A percentile compares a stretch with the other conserved stretches of the same genome.
phyloP scores from a whole-genome alignment of 2,113 vertebrate genomes.

The Elanus axillaris region DNA sequence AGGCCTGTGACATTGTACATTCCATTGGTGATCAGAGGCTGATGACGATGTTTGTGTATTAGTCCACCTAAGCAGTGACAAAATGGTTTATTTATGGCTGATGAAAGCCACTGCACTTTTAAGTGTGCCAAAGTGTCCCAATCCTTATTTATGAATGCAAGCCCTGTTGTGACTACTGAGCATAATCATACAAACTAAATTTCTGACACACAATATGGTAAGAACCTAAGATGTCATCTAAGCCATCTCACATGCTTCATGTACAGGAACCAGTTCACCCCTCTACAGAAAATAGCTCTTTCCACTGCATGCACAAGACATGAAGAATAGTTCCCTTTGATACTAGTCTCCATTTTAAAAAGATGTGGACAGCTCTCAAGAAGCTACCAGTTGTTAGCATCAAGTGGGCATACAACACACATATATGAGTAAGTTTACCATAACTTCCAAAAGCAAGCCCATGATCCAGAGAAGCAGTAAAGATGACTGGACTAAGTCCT shows the following conservation, averaged over 20 bases:
- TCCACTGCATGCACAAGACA: neutral
- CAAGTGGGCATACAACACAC: neutral
- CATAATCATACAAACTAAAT: neutral
- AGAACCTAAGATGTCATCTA: neutral
- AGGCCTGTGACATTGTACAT: slow-evolving; percentile 65
- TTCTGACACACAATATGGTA: neutral
- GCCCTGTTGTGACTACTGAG: neutral
- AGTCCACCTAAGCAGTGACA: slow-evolving; percentile 58
- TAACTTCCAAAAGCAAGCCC: neutral
- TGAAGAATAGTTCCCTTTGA: neutral
- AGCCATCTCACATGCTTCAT: neutral
- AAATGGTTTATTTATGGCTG: neutral
- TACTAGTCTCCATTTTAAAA: neutral
- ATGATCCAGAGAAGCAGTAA: neutral
- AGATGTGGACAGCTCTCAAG: neutral
- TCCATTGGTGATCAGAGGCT: slow-evolving; percentile 79
- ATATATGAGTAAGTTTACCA: neutral
- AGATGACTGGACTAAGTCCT: neutral
- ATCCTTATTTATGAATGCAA: neutral
- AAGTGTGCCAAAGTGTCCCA: neutral
- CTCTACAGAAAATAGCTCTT: neutral
- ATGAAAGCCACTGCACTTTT: neutral
- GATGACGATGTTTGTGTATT: slow-evolving; percentile 74
- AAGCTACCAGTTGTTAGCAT: neutral
- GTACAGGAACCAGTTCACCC: neutral